phyloP scores from a whole-genome alignment of 1,140 invertebrate genomes.

The Hyphantria cunea region DNA sequence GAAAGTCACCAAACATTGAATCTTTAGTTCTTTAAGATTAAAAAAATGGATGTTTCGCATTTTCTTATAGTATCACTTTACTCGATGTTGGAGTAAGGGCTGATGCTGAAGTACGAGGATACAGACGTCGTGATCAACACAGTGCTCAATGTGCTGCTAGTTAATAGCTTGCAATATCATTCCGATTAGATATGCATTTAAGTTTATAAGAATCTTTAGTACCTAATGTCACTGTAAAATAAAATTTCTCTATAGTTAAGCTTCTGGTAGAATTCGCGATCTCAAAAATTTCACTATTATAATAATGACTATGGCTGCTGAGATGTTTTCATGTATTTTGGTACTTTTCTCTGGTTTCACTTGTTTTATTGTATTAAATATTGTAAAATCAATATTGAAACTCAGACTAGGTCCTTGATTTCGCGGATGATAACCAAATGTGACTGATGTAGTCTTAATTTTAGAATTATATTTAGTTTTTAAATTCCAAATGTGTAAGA shows the following conservation, averaged over 20 bases:
- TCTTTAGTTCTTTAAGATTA: slow-evolving; percentile 21
- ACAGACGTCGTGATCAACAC: slow-evolving; percentile 7
- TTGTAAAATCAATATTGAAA: not conserved
- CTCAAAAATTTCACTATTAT: not conserved
- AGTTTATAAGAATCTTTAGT: slow-evolving; percentile 19
- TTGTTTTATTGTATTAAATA: not conserved
- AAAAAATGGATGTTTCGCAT: not conserved
- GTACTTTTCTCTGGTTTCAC: not conserved
- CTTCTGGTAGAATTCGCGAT: slow-evolving; percentile 12
- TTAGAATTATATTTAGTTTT: slow-evolving; percentile 15
- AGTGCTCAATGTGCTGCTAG: slow-evolving; percentile 8
- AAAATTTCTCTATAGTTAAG: slow-evolving; percentile 5
- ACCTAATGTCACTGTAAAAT: not conserved
- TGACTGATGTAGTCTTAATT: slow-evolving; percentile 36
- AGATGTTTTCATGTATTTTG: not conserved
- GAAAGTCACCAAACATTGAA: slow-evolving; percentile 47
- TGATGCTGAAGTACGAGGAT: slow-evolving; percentile 5
- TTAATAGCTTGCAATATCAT: slow-evolving; percentile 19
- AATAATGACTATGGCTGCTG: not conserved
- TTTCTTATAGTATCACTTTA: slow-evolving; percentile 2
- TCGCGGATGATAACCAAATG: slow-evolving; percentile 21
- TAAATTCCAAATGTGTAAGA: slow-evolving; percentile 12
- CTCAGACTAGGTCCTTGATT: slow-evolving; percentile 10
- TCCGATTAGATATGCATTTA: slow-evolving; percentile 36
- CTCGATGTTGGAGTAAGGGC: not conserved